A percentile compares a stretch with the other conserved stretches of the same genome.
Evolutionary conservation across 2,797 vertebrate genomes (phyloP).

Genomic region (Holocentrus rufus): DNA sequence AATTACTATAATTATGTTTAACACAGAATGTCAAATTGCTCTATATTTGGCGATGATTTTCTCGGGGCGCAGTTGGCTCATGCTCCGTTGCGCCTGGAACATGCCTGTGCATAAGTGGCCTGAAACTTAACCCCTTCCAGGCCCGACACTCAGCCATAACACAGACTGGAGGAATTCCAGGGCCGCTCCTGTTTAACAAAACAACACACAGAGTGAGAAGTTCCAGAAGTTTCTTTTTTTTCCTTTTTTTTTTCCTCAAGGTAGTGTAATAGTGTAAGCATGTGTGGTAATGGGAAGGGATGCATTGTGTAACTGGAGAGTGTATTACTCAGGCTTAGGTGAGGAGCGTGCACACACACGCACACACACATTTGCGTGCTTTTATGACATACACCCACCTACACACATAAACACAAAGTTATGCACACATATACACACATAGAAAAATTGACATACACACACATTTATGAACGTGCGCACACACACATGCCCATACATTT

Average conservation of each 20-base stretch:
- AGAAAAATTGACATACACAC: background rate
- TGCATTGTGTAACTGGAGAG: constrained; percentile 68
- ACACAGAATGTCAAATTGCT: constrained; percentile 76
- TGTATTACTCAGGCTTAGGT: constrained; percentile 59
- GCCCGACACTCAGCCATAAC: constrained; percentile 76
- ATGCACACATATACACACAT: too few relatives aligned
- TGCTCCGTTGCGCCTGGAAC: constrained; percentile 65
- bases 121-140: constrained; percentile 77
- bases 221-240: constrained; percentile 49
- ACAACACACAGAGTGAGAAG: constrained; percentile 66
- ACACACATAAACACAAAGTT: too few relatives aligned
- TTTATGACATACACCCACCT: too few relatives aligned
- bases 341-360: constrained; percentile 25
- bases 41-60: constrained; percentile 75
- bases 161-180: constrained; percentile 78
- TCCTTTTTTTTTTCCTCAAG: constrained; percentile 48
- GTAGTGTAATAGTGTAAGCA: constrained; percentile 60
- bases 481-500: background rate
- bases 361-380: background rate
- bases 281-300: constrained; percentile 64
- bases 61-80: constrained; percentile 65
- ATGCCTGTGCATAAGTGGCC: constrained; percentile 72
- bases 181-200: constrained; percentile 60
- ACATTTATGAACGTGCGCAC: background rate
- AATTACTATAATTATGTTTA: constrained; percentile 78